Evolutionary conservation across 2,113 vertebrate species (phyloP).

Genomic region (Dasypus novemcinctus): DNA sequence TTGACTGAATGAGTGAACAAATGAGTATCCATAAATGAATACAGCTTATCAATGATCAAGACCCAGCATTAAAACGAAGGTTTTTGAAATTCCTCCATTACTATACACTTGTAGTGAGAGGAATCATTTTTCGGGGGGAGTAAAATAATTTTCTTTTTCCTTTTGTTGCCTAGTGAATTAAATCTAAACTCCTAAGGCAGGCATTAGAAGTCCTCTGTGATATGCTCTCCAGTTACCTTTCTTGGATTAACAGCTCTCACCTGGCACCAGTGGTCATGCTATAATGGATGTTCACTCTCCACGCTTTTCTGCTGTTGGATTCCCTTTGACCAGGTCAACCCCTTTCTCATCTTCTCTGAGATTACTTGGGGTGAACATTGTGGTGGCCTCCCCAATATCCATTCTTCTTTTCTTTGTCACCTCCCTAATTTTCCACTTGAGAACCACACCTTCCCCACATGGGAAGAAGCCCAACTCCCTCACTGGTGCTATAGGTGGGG

Average conservation of each 20-base stretch:
- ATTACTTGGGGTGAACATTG: not conserved
- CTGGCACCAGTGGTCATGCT: not conserved
- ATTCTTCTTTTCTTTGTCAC: not conserved
- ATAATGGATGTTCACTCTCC: not conserved
- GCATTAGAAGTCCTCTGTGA: not conserved
- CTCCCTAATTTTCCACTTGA: not conserved
- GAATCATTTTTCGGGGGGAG: not conserved
- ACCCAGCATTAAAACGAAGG: not conserved
- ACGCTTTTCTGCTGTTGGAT: not conserved
- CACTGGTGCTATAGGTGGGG: not conserved
- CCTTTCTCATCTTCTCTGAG: not conserved
- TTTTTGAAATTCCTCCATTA: not conserved
- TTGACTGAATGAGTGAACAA: not conserved
- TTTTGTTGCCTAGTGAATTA: not conserved
- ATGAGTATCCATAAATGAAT: not conserved
- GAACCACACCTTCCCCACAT: not conserved
- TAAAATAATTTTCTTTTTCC: not conserved
- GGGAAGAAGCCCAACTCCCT: not conserved
- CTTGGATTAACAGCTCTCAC: not conserved
- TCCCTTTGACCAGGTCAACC: not conserved
- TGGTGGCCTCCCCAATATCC: too few species aligned
- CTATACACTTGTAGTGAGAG: not conserved
- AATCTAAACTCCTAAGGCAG: constrained; percentile 1
- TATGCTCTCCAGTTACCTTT: not conserved
- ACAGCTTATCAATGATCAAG: not conserved